Evolutionary conservation across 1,140 invertebrate genomes (phyloP).

Genomic region (Saccostrea cuccullata): DNA sequence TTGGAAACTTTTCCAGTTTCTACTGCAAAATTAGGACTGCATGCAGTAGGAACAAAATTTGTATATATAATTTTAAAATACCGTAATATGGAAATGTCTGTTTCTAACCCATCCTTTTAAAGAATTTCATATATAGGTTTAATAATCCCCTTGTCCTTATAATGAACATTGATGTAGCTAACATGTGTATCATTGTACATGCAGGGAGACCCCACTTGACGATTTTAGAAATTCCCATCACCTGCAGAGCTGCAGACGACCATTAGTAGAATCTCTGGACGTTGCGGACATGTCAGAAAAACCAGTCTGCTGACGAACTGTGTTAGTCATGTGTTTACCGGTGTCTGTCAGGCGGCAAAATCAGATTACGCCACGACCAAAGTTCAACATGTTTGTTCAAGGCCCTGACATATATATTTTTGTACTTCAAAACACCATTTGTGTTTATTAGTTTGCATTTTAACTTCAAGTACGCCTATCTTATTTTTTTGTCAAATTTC

Average conservation of each 20-base stretch:
- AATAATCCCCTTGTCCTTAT: not conserved
- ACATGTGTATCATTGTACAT: not conserved
- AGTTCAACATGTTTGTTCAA: not conserved
- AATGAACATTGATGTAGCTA: not conserved
- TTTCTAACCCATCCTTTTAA: no score
- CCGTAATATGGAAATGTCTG: no score
- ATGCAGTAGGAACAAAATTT: no score
- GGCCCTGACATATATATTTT: not conserved
- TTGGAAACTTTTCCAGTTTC: no score
- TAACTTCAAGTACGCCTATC: no score
- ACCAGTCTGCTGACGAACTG: slow-evolving; percentile 30
- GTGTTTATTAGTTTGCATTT: no score
- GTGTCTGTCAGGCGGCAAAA: slow-evolving; percentile 2
- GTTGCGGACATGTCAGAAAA: slow-evolving; percentile 32
- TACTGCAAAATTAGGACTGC: no score
- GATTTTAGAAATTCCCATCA: not conserved
- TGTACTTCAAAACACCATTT: no score
- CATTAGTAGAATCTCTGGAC: not conserved
- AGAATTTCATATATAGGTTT: no score
- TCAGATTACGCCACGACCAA: not conserved
- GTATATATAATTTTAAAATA: no score
- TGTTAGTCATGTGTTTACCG: not conserved
- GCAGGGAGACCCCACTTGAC: not conserved
- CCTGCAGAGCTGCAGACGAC: slow-evolving; percentile 21
- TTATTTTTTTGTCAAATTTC: no score